Evolutionary conservation across 2,113 vertebrate species (phyloP).

Genomic region (Sinocyclocheilus anophthalmus): DNA sequence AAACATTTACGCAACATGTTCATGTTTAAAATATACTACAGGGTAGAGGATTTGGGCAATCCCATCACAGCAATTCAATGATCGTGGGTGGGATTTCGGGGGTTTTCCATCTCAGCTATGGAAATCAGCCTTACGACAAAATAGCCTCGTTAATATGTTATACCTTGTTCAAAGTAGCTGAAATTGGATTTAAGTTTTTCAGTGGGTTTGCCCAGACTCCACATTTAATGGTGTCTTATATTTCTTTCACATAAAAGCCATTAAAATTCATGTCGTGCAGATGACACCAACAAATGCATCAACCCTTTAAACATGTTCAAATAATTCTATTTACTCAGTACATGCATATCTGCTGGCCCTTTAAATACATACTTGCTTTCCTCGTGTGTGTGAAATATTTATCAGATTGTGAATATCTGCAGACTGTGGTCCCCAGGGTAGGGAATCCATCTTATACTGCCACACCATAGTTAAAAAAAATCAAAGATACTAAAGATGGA

Average conservation of each 20-base stretch:
- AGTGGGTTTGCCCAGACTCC: slow-evolving; percentile 47
- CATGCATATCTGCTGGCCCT: slow-evolving; percentile 57
- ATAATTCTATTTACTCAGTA: slow-evolving; percentile 55
- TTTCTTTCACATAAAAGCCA: slow-evolving; percentile 37
- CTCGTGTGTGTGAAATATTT: slow-evolving; percentile 17
- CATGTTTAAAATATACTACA: slow-evolving; percentile 51
- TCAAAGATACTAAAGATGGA: slow-evolving; percentile 50
- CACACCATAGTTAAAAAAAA: slow-evolving; percentile 43
- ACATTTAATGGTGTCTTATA: slow-evolving; percentile 35
- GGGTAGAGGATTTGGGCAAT: slow-evolving; percentile 48
- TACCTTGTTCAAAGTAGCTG: slow-evolving; percentile 17
- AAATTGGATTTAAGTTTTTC: neutral
- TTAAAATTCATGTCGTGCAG: slow-evolving; percentile 42
- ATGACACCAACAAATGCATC: slow-evolving; percentile 69
- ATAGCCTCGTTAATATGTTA: slow-evolving; percentile 24
- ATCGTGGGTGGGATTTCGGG: slow-evolving; percentile 8
- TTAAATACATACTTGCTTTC: slow-evolving; percentile 54
- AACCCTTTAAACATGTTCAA: slow-evolving; percentile 75
- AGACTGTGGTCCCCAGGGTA: slow-evolving; percentile 54
- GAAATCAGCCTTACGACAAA: slow-evolving; percentile 24
- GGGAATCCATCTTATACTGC: slow-evolving; percentile 55
- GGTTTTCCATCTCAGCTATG: slow-evolving; percentile 26
- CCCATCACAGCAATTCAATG: neutral
- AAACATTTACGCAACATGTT: slow-evolving; percentile 36
- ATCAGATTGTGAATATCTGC: slow-evolving; percentile 37